phyloP scores from a whole-genome alignment of 2,113 vertebrate species.

The Procapra przewalskii region DNA sequence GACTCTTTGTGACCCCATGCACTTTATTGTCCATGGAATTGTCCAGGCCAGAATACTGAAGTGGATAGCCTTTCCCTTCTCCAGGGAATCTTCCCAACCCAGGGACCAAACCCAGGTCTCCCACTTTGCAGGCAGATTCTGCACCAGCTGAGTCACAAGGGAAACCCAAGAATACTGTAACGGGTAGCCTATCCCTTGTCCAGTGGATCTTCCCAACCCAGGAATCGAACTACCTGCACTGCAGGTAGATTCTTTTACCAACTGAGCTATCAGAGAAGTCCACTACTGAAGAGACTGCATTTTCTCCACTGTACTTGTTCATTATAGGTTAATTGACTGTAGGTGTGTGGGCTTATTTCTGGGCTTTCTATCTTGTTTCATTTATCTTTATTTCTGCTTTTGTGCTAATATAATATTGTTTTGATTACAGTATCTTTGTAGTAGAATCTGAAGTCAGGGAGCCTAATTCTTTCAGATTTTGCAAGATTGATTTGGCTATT shows the following conservation, averaged over 20 bases:
- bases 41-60: not conserved
- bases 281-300: not conserved
- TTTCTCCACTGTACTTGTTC: not conserved
- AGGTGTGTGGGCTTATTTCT: not conserved
- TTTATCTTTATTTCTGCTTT: not conserved
- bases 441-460: not conserved
- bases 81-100: not conserved
- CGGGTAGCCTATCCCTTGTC: not conserved
- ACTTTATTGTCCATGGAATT: not conserved
- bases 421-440: not conserved
- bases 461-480: not conserved
- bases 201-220: not conserved
- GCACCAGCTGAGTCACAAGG: not conserved
- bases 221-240: accelerated
- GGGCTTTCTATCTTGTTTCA: not conserved
- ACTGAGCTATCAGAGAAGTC: not conserved
- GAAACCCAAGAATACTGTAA: not conserved
- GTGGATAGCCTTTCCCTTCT: not conserved
- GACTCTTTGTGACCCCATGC: not conserved
- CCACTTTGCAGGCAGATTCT: not conserved
- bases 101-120: not conserved
- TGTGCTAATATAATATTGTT: not conserved
- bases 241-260: not conserved
- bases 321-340: not conserved
- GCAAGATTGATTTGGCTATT: not conserved